Evolutionary conservation across 2,797 vertebrate genomes (phyloP).

Genomic region (Ptychobarbus kaznakovi): DNA sequence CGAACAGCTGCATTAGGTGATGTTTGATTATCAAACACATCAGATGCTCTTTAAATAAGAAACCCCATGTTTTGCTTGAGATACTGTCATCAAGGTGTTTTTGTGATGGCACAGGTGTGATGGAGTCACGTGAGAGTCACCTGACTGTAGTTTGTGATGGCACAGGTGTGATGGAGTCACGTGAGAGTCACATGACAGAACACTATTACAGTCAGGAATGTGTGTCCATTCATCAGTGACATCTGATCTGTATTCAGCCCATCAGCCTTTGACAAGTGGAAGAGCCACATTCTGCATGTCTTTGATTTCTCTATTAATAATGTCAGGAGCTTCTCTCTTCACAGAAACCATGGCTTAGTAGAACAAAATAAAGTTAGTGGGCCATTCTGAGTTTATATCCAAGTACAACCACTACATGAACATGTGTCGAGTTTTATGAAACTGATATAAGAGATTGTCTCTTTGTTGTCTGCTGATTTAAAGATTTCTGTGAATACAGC

Average conservation of each 20-base stretch:
- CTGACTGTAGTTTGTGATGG: too few relatives aligned
- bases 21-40: not conserved
- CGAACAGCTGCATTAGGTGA: not conserved
- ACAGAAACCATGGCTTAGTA: not conserved
- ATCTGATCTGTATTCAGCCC: not conserved
- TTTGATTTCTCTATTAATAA: not conserved
- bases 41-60: not conserved
- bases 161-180: too few relatives aligned
- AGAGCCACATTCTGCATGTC: constrained; percentile 14
- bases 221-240: not conserved
- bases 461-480: not conserved
- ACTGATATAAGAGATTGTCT: not conserved
- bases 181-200: not conserved
- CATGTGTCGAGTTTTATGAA: not conserved
- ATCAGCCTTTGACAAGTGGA: not conserved
- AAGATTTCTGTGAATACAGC: not conserved
- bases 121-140: not conserved
- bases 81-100: not conserved
- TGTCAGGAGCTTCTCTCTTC: not conserved
- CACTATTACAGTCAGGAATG: constrained; percentile 3
- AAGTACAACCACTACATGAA: not conserved
- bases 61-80: not conserved
- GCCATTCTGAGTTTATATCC: not conserved
- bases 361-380: too few relatives aligned
- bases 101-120: not conserved